Evolutionary conservation across 2,888 invertebrate species (phyloP).

Genomic region (Stenurella melanura): DNA sequence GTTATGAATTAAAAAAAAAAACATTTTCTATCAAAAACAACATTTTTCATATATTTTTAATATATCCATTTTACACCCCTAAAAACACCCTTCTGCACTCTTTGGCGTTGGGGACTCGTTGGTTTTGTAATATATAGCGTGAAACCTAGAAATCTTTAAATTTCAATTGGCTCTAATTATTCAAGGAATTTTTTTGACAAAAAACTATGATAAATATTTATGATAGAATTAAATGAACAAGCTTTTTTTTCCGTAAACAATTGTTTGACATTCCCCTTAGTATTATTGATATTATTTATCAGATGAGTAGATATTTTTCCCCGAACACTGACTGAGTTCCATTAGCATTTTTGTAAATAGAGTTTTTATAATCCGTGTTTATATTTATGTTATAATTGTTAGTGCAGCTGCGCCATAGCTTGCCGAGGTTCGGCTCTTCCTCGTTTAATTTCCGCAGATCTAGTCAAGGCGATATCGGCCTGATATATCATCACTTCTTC

Average conservation of each 20-base stretch:
- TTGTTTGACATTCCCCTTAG: neutral
- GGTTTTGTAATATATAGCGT: too few relatives aligned
- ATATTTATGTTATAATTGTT: slow-evolving; percentile 54
- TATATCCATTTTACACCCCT: too few relatives aligned
- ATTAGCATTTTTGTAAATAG: slow-evolving; percentile 54
- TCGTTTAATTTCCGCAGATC: slow-evolving; percentile 65
- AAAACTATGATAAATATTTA: too few relatives aligned
- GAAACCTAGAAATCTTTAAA: too few relatives aligned
- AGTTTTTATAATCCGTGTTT: slow-evolving; percentile 39
- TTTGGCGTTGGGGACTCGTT: too few relatives aligned
- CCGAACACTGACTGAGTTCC: neutral
- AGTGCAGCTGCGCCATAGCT: slow-evolving; percentile 66
- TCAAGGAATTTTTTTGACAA: too few relatives aligned
- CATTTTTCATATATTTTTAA: too few relatives aligned
- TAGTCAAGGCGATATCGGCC: slow-evolving; percentile 65
- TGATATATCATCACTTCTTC: slow-evolving; percentile 48
- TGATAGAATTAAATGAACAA: too few relatives aligned
- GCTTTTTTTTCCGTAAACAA: neutral
- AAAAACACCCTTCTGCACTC: too few relatives aligned
- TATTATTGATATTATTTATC: neutral
- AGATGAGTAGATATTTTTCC: neutral
- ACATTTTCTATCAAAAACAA: too few relatives aligned
- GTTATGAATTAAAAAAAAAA: too few relatives aligned
- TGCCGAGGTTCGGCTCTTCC: slow-evolving; percentile 61
- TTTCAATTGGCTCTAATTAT: too few relatives aligned